Percentiles rank a stretch among this genome's conserved stretches.
Evolutionary conservation across 2,113 vertebrate genomes (phyloP).

Genomic region (Phrynosoma platyrhinos): DNA sequence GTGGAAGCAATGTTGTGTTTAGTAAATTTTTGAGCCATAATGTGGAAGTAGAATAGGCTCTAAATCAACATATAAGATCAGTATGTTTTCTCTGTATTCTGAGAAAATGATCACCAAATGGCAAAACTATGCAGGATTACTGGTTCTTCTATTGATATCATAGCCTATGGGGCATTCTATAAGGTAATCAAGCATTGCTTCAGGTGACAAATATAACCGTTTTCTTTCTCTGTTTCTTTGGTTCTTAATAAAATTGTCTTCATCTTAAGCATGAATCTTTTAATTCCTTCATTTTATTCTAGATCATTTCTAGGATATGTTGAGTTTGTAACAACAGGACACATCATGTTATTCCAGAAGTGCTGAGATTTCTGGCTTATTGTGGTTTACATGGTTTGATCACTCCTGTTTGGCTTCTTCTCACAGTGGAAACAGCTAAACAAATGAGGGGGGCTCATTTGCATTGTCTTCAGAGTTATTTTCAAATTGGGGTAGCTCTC

Average conservation of each 20-base stretch:
- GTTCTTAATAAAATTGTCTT: background rate
- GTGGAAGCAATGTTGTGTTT: background rate
- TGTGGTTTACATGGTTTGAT: background rate
- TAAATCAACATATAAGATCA: background rate
- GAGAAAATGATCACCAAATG: background rate
- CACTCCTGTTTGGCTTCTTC: background rate
- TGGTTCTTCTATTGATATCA: constrained; percentile 26
- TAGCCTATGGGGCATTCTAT: constrained; percentile 20
- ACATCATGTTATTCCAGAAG: background rate
- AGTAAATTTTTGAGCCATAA: background rate
- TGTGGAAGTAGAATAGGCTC: background rate
- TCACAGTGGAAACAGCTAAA: background rate
- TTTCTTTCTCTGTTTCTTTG: constrained; percentile 15
- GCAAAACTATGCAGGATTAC: constrained; percentile 17
- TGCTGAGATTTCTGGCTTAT: background rate
- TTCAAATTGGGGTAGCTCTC: background rate
- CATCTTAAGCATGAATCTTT: constrained; percentile 31
- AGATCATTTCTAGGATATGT: background rate
- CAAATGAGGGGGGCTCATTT: background rate
- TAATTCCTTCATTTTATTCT: constrained; percentile 32
- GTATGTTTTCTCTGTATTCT: background rate
- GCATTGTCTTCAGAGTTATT: background rate
- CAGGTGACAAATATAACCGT: constrained; percentile 31
- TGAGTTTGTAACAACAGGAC: background rate
- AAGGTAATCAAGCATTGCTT: constrained; percentile 21